Evolutionary conservation across 1,140 invertebrate species (phyloP).

Genomic region (Leguminivora glycinivorella): DNA sequence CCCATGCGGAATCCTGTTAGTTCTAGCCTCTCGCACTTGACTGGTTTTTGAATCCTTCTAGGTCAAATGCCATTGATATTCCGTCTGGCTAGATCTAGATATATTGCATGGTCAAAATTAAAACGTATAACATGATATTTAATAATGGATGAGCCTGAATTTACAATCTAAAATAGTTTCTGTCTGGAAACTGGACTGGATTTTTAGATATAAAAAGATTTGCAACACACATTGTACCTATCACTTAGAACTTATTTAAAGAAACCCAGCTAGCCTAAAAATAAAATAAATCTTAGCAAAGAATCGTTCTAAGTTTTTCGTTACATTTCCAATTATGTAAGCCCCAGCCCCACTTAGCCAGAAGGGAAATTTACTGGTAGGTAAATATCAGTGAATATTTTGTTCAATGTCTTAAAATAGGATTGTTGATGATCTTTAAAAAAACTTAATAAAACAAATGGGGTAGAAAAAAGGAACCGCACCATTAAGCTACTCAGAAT

Average conservation of each 20-base stretch:
- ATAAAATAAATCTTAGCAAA: too few species aligned
- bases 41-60: constrained; percentile 63
- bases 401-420: background rate
- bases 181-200: constrained; percentile 55
- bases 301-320: too few species aligned
- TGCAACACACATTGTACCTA: background rate
- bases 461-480: constrained; percentile 44
- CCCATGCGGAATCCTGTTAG: background rate
- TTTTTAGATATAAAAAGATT: constrained; percentile 2
- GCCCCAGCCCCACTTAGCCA: too few species aligned
- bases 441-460: background rate
- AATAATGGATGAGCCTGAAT: constrained; percentile 74
- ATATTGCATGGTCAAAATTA: constrained; percentile 77
- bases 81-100: constrained; percentile 68
- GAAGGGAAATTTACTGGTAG: too few species aligned
- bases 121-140: constrained; percentile 71
- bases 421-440: background rate
- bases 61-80: constrained; percentile 75
- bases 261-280: too few species aligned
- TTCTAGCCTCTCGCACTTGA: constrained; percentile 32
- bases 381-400: background rate
- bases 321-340: too few species aligned
- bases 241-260: too few species aligned
- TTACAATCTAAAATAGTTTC: constrained; percentile 71
- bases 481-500: constrained; percentile 45